Evolutionary conservation across 2,113 vertebrate species (phyloP).

Genomic region (Lampris incognitus): DNA sequence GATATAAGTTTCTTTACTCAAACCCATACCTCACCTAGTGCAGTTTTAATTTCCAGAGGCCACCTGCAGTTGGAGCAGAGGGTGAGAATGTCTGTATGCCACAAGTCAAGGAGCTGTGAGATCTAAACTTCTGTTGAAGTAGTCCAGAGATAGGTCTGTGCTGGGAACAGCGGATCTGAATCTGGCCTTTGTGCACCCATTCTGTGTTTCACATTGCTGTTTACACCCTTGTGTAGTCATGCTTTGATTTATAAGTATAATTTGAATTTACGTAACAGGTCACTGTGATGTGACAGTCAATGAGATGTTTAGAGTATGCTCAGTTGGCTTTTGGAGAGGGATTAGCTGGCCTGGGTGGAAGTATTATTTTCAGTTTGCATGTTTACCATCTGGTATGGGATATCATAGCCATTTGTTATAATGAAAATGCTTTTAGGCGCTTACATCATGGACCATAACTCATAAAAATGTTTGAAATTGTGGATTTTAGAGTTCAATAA

Average conservation of each 20-base stretch:
- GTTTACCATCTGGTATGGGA: not conserved
- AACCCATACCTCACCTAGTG: not conserved
- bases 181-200: constrained; percentile 1
- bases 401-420: too few species aligned
- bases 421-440: too few species aligned
- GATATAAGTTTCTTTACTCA: not conserved
- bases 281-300: constrained; percentile 17
- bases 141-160: not conserved
- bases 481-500: too few species aligned
- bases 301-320: constrained; percentile 5
- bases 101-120: constrained; percentile 38
- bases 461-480: too few species aligned
- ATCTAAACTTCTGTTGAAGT: constrained; percentile 24
- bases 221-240: constrained; percentile 53
- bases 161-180: constrained; percentile 16
- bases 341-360: not conserved
- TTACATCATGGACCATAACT: too few species aligned
- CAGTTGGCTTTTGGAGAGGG: constrained; percentile 5
- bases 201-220: constrained; percentile 5
- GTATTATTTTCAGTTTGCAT: not conserved
- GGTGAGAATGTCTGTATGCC: constrained; percentile 15
- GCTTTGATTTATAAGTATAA: constrained; percentile 68
- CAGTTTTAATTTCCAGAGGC: too few species aligned
- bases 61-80: not conserved
- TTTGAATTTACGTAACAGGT: constrained; percentile 64